These are phyloP conservation scores for Amphiprion clarkii DNA, from an alignment of 2,797 vertebrate species.

Conservation along the genomic window DNA sequence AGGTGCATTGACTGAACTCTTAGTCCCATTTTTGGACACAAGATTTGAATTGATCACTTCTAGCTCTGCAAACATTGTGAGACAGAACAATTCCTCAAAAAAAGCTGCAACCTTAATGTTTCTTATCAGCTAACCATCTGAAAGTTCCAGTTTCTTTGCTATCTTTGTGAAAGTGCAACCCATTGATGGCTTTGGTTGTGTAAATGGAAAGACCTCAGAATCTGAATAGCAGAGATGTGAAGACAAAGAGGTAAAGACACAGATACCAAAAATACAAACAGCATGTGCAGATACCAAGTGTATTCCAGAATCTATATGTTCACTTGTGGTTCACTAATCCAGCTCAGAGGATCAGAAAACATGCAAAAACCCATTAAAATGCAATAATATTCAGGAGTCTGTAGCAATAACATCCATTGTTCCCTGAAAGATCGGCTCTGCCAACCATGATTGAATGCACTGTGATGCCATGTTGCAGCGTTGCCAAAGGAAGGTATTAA, in stretches of 20 bases:
- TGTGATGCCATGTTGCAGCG: constrained; percentile 13
- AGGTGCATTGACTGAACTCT: too few relatives aligned
- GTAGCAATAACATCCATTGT: not conserved
- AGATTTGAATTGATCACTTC: not conserved
- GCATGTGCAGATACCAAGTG: not conserved
- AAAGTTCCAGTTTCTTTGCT: too few relatives aligned
- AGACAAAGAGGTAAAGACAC: too few relatives aligned
- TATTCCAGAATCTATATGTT: not conserved
- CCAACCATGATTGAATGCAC: constrained; percentile 7
- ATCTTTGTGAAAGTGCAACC: too few relatives aligned
- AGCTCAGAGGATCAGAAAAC: too few relatives aligned
- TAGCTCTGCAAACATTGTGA: too few relatives aligned
- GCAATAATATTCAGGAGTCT: not conserved
- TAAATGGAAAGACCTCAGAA: not conserved
- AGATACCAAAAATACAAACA: not conserved
- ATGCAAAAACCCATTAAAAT: too few relatives aligned
- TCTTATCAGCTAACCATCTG: too few relatives aligned
- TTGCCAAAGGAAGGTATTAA: constrained; percentile 10
- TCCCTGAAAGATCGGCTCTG: constrained; percentile 3
- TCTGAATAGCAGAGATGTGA: not conserved
- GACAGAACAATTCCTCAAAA: too few relatives aligned
- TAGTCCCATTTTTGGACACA: too few relatives aligned
- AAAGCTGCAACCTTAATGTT: too few relatives aligned
- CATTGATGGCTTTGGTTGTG: too few relatives aligned
- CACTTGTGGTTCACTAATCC: not conserved